Evolutionary conservation across 2,797 vertebrate species (phyloP).

Genomic region (Lepus oiostolus): DNA sequence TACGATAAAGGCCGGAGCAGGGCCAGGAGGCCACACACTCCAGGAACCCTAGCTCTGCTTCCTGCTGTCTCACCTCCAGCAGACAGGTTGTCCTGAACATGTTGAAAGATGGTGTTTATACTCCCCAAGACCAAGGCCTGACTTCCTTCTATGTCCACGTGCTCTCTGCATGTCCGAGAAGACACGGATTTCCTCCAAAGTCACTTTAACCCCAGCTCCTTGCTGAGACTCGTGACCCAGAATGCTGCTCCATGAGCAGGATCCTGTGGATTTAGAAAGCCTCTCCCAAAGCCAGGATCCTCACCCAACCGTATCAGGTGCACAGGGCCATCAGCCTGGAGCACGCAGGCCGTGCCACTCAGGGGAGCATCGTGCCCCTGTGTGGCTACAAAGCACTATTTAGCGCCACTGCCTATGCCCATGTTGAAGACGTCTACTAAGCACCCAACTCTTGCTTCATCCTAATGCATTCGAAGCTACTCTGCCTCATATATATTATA

Average conservation of each 20-base stretch:
- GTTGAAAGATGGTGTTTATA: neutral
- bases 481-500: neutral
- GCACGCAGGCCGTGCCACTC: neutral
- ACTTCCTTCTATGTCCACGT: neutral
- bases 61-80: neutral
- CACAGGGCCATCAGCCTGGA: neutral
- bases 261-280: neutral
- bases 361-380: rapidly evolving
- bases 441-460: neutral
- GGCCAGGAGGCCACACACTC: neutral
- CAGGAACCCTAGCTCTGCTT: neutral
- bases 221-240: neutral
- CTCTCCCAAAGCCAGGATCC: neutral
- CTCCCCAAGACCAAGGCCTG: neutral
- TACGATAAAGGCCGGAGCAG: neutral
- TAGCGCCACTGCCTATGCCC: neutral
- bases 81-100: neutral
- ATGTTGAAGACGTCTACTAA: neutral
- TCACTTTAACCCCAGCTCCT: neutral
- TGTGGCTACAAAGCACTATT: rapidly evolving
- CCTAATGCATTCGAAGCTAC: neutral
- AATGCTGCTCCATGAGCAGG: neutral
- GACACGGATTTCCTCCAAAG: too few relatives aligned
- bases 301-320: neutral
- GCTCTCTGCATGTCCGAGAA: neutral